phyloP scores from a whole-genome alignment of 2,888 invertebrate species.

The Alloscopus bannaensis region DNA sequence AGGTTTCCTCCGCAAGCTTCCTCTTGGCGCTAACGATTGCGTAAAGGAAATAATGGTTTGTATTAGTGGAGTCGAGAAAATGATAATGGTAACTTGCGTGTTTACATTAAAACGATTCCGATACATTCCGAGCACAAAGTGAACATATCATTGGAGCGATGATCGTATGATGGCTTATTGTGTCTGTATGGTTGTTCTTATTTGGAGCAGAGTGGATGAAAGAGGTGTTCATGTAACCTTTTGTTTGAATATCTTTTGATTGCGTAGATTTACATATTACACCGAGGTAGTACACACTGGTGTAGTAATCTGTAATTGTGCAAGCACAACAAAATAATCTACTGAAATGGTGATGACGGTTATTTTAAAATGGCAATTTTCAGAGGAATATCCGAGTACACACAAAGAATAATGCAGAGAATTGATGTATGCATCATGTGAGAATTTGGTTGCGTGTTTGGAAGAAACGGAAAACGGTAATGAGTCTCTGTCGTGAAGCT shows the following conservation, averaged over 20 bases:
- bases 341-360: conserved; percentile 15
- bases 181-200: too few relatives aligned
- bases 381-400: conserved; percentile 2
- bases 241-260: too few relatives aligned
- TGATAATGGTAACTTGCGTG: conserved; percentile 2
- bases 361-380: conserved; percentile 5
- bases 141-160: too few relatives aligned
- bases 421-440: not conserved
- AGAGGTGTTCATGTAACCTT: not conserved
- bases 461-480: conserved; percentile 11
- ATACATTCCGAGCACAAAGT: too few relatives aligned
- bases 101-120: not conserved
- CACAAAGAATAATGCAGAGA: not conserved
- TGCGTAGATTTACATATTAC: too few relatives aligned
- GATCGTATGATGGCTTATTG: too few relatives aligned
- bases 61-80: not conserved
- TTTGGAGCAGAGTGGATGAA: not conserved
- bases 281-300: conserved; percentile 27
- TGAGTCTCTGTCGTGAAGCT: not conserved
- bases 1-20: not conserved
- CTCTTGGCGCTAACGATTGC: too few relatives aligned
- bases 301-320: conserved; percentile 45
- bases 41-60: not conserved
- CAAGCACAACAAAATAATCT: conserved; percentile 22
- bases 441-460: conserved; percentile 31